Percentiles rank a stretch among this genome's conserved stretches.
Conservation (phyloP, 53 echinoderm and acorn worm species). For the Astropecten irregularis region DNA sequence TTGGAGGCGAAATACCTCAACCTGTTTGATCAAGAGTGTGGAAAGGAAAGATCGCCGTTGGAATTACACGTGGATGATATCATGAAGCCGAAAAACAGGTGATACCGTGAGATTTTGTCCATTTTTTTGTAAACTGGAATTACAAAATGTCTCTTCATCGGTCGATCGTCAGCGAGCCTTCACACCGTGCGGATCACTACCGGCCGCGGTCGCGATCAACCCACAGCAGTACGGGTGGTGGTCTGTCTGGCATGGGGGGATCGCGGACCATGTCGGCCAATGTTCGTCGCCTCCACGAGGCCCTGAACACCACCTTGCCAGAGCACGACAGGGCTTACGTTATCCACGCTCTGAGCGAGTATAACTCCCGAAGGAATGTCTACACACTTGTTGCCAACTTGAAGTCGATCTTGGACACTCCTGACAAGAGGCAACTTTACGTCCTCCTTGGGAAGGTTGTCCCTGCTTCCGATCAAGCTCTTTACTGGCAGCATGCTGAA, state of each 20-base stretch:
- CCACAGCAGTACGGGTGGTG: conserved; percentile 7
- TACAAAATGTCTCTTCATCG: conserved; percentile 6
- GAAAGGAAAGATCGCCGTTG: background rate
- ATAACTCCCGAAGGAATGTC: conserved; percentile 87
- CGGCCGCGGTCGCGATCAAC: conserved; percentile 53
- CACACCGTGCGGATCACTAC: background rate
- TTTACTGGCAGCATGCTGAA: conserved; percentile 83
- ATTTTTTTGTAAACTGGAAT: background rate
- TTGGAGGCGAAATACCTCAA: background rate
- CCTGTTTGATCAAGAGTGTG: background rate
- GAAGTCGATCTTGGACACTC: conserved; percentile 72
- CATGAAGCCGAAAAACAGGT: conserved; percentile 1
- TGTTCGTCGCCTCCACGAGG: conserved; percentile 86
- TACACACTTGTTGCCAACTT: conserved; percentile 75
- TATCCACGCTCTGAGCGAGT: conserved; percentile 89
- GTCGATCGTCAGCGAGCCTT: conserved; percentile 31
- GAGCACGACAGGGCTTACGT: conserved; percentile 81
- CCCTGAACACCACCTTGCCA: conserved; percentile 66
- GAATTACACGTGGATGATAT: background rate
- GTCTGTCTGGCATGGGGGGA: background rate
- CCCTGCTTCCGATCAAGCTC: conserved; percentile 74
- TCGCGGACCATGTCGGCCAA: conserved; percentile 91
- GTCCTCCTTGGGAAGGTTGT: conserved; percentile 80
- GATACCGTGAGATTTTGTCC: background rate
- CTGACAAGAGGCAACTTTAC: conserved; percentile 81